Evolutionary conservation across 2,888 invertebrate genomes (phyloP), one percentile per base, ranked within the genome.

Genomic region (Heliconius charithonia): DNA sequence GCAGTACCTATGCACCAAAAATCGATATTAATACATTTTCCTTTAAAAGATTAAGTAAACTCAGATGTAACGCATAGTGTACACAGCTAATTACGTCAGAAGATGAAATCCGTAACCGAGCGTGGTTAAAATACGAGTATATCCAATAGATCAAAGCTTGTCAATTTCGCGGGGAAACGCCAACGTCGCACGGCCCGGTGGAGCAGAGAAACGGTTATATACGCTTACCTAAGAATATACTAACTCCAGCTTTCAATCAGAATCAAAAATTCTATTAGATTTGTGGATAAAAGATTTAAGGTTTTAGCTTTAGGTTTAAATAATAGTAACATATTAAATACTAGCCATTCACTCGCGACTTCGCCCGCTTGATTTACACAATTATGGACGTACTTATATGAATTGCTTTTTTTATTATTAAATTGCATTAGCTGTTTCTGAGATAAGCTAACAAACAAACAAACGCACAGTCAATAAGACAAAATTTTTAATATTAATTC

Each of bases 101-200:
- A 62, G 27, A 63, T 32, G 63, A 45, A 72, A 63, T 45, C 27
- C 27, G 63, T 74, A 41, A 41, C 74, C 63, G 27, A 63, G 29
- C 74, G 65, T 45, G 13, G 65, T 25, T 65, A n/a, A 74, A 72
- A 65, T 74, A 51, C 51, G 51, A 22, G 2, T 51, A 65, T 63
- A 74, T 74, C 41, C 27, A 45, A 74, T 74, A 65, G 65, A 74
- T 74, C 74, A 74, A 74, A 74, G 74, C 41, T 74, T 65, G 74
- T 74, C 74, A 74, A 74, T 74, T 65, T 74, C 27, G 25, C 65
- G 62, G 74, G 22, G 25, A 41, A 74, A 22, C 27, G 65, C 41
- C 63, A 74, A 72, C 72, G 74, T 74, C 74, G 27, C 74, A 74
- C 65, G 74, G 65, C 19, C n/a, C 63, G 62, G 7, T 65, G 74